Percentiles rank a stretch among this genome's conserved stretches.
Conservation (phyloP, 1,140 invertebrate species). For the Scaptomyza graminum region DNA sequence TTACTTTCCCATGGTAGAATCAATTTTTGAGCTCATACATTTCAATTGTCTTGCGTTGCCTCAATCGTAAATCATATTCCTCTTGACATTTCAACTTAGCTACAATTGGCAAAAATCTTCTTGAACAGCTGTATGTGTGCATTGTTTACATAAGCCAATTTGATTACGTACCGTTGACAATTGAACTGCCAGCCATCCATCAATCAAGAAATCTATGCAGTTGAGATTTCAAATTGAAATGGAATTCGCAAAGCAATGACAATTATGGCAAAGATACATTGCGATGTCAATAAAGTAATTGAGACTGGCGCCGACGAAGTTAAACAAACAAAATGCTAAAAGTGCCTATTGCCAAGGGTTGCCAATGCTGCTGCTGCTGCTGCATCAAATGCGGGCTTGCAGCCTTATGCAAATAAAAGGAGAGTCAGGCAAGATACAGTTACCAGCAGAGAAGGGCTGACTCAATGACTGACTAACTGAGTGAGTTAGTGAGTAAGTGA, state of each 20-base stretch:
- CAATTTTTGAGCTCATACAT: neutral
- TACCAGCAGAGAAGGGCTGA: constrained; percentile 30
- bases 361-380: constrained; percentile 20
- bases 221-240: constrained; percentile 42
- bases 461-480: constrained; percentile 30
- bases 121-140: constrained; percentile 33
- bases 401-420: constrained; percentile 54
- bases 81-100: constrained; percentile 74
- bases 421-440: constrained; percentile 35
- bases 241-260: constrained; percentile 52
- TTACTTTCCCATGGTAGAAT: neutral
- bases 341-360: constrained; percentile 48
- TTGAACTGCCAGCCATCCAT: constrained; percentile 67
- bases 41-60: constrained; percentile 33
- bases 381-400: constrained; percentile 46
- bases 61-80: constrained; percentile 69
- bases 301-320: constrained; percentile 73
- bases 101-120: constrained; percentile 57
- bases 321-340: constrained; percentile 32
- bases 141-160: constrained; percentile 77
- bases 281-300: constrained; percentile 76
- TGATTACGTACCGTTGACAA: constrained; percentile 74
- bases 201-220: constrained; percentile 51
- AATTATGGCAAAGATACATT: constrained; percentile 37
- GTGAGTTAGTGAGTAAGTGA: constrained; percentile 13